Conservation (phyloP, 2,888 invertebrate species). For the Ophioninae sp. region DNA sequence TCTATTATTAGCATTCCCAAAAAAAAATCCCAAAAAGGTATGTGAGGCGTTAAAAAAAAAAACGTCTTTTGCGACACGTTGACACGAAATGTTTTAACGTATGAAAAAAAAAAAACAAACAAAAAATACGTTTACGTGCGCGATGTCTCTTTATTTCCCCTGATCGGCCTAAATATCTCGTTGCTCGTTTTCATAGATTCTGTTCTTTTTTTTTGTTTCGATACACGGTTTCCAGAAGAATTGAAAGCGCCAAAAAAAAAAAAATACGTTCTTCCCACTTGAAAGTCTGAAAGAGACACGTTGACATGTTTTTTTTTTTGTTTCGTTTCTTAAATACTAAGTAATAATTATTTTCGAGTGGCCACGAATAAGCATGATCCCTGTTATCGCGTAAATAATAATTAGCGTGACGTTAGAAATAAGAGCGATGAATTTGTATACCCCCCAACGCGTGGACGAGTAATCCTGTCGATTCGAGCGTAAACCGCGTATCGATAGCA, state of each 20-base stretch:
- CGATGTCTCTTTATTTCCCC: not conserved
- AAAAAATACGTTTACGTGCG: not conserved
- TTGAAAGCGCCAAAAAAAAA: not conserved
- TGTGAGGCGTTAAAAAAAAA: not conserved
- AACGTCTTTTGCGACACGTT: not conserved
- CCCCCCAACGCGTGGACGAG: slow-evolving; percentile 5
- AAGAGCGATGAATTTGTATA: slow-evolving; percentile 14
- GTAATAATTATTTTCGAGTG: not conserved
- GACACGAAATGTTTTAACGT: not conserved
- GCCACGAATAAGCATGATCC: not conserved
- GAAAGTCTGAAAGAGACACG: not conserved
- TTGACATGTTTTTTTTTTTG: not conserved
- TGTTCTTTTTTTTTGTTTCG: not conserved
- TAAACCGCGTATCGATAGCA: slow-evolving; percentile 3
- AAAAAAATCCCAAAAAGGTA: too few relatives aligned
- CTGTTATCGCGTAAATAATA: slow-evolving; percentile 14
- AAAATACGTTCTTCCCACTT: not conserved
- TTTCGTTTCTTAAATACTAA: not conserved
- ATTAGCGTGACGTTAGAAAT: slow-evolving; percentile 11
- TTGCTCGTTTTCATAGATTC: not conserved
- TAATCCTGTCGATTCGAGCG: slow-evolving; percentile 3
- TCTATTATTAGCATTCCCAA: too few relatives aligned
- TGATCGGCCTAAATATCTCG: not conserved
- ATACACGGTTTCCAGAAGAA: not conserved
- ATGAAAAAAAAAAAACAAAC: not conserved